Percentiles rank a stretch among this genome's conserved stretches.
phyloP scores from a whole-genome alignment of 2,888 invertebrate genomes.

The Oscheius onirici region DNA sequence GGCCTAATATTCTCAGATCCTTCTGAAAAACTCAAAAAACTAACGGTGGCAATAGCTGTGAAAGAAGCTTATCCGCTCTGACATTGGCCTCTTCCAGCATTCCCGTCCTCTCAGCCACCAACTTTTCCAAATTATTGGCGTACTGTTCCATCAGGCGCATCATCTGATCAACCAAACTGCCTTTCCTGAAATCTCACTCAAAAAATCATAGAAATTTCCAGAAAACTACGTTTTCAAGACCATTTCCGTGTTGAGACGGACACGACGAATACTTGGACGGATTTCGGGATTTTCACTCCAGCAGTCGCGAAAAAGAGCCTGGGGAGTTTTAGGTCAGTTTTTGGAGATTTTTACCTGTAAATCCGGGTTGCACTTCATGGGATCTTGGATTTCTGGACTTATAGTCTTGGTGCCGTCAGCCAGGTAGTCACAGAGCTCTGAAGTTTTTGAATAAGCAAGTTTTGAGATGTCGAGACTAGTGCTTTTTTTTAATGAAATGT shows the following conservation, averaged over 20 bases:
- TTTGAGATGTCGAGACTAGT: too few relatives aligned
- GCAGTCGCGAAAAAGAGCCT: conserved; percentile 64
- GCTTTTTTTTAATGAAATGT: too few relatives aligned
- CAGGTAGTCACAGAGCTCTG: conserved; percentile 61
- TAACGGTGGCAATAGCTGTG: conserved; percentile 63
- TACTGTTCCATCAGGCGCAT: conserved; percentile 68
- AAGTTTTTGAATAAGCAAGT: conserved; percentile 16
- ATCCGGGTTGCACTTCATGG: conserved; percentile 66
- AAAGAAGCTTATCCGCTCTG: conserved; percentile 66
- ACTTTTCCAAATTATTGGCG: conserved; percentile 69
- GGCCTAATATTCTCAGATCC: too few relatives aligned
- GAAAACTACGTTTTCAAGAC: conserved; percentile 60
- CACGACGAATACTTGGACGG: conserved; percentile 66
- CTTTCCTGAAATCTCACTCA: conserved; percentile 40
- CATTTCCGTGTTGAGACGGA: conserved; percentile 69
- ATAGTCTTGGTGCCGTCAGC: conserved; percentile 58
- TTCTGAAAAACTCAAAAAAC: conserved; percentile 4
- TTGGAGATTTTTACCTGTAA: conserved; percentile 33
- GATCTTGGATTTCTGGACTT: conserved; percentile 65
- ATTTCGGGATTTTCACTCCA: conserved; percentile 70
- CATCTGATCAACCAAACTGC: conserved; percentile 68
- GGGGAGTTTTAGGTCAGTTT: conserved; percentile 18
- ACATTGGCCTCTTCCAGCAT: conserved; percentile 70
- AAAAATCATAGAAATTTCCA: background rate
- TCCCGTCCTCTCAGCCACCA: conserved; percentile 69